Percentiles rank a stretch among this genome's conserved stretches.
Evolutionary conservation across 2,888 invertebrate genomes (phyloP).

Genomic region (Acrobasis suavella): DNA sequence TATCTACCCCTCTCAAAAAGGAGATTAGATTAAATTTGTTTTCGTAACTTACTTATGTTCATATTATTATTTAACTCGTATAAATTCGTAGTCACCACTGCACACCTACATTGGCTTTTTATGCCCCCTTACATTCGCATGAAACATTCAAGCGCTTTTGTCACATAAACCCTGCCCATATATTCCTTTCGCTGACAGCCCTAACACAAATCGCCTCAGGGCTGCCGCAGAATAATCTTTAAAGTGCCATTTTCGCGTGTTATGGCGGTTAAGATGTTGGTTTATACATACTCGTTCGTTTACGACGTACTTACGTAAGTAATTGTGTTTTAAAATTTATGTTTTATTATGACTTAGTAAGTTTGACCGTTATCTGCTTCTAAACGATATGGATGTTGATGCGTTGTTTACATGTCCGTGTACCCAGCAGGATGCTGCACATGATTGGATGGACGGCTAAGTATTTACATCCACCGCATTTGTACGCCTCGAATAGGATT

Average conservation of each 20-base stretch:
- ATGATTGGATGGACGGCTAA: no score
- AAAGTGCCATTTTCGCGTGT: slow-evolving; percentile 23
- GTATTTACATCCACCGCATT: no score
- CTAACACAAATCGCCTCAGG: slow-evolving; percentile 23
- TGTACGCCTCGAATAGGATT: no score
- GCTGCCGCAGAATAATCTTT: slow-evolving; percentile 24
- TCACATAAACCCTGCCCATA: slow-evolving; percentile 24
- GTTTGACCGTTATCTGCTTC: no score
- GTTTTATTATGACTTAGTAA: no score
- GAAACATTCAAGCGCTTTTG: slow-evolving; percentile 24
- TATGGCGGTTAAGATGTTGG: slow-evolving; percentile 21
- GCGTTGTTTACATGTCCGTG: no score
- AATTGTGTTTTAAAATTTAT: slow-evolving; percentile 1
- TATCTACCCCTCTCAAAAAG: no score
- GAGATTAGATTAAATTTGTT: neutral
- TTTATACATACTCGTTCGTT: slow-evolving; percentile 14
- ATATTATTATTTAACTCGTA: neutral
- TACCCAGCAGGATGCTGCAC: no score
- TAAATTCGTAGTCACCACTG: neutral
- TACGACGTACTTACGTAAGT: slow-evolving; percentile 4
- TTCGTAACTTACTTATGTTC: neutral
- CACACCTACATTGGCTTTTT: slow-evolving; percentile 16
- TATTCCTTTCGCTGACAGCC: slow-evolving; percentile 26
- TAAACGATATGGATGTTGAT: no score
- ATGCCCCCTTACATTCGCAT: slow-evolving; percentile 14